Base-by-base conservation (phyloP, 2,888 invertebrate genomes). In the Rhorus exstirpatorius region DNA sequence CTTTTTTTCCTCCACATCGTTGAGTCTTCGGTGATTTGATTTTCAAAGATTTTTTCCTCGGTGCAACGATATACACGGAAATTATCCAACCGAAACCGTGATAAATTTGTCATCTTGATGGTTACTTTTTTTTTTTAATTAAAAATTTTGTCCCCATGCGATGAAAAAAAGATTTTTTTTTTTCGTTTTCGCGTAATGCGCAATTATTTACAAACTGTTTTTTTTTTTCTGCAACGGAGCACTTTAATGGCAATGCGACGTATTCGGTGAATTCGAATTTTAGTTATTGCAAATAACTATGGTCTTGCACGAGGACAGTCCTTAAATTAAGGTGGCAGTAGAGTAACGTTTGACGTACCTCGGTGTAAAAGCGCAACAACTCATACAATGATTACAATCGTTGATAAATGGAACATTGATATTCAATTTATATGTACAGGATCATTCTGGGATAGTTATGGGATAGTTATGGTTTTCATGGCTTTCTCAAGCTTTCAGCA, bases 251-350 rank as follows among this genome's bases (percentile, higher is more conserved):
- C 35, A 65, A 60, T 76, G 24, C 19, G 79, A 81, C 68, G 67
- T 75, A 51, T 78, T 78, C 81, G 61, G 61, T 74, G 79, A 38
- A 75, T 80, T 71, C 72, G 26, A 79, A 65, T 70, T 46, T 71
- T 74, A 81, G 80, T 60, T 70, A 81, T 84, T 79, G 83, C 70
- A 86, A 83, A 87, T 86, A 38, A 72, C 81, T 82, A 82, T 26
- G 75, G 84, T 24, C 6, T 74, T 19, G 53, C 41, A 53, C 53
- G 26, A 41, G 14, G 26, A 60, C 17, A 38, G 71, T 87, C 83
- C 87, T n/a, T 88, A 87, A 88, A 86, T 86, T 84, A 88, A 87
- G 81, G 84, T 90, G 90, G 89, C 90, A 90, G 90, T 90, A 87
- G 87, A 88, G 87, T 86, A 86, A 83, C 83, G 80, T 81, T 84